Percentiles rank a stretch among this genome's conserved stretches.
Evolutionary conservation across 2,888 invertebrate genomes (phyloP).

Genomic region (Gisinianus flammeolus): DNA sequence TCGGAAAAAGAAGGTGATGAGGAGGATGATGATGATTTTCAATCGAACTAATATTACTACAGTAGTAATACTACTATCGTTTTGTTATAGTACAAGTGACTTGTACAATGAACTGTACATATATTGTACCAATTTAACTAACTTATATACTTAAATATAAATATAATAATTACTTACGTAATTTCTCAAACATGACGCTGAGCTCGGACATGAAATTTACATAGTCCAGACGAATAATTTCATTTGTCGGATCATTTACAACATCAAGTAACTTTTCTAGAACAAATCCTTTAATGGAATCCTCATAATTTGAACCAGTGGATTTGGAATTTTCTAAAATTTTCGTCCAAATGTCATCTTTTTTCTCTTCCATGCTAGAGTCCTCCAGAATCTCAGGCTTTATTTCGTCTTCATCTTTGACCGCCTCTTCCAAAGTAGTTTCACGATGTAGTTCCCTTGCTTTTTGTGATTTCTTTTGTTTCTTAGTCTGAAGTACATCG

Average conservation of each 20-base stretch:
- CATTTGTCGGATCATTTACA: conserved; percentile 36
- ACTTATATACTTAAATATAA: no score
- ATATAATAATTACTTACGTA: conserved; percentile 37
- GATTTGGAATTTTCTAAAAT: conserved; percentile 21
- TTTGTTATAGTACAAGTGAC: no score
- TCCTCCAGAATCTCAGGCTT: neutral
- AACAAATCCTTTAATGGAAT: conserved; percentile 18
- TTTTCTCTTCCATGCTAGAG: neutral
- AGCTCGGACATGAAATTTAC: conserved; percentile 50
- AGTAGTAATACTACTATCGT: no score
- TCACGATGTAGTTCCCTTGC: neutral
- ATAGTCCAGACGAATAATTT: conserved; percentile 23
- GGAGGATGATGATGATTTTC: no score
- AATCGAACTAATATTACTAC: no score
- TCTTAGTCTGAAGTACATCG: neutral
- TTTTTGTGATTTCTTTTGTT: conserved; percentile 1
- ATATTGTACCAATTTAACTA: no score
- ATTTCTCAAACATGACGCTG: conserved; percentile 50
- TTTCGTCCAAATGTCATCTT: conserved; percentile 20
- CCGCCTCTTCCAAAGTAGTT: neutral
- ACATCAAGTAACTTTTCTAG: conserved; percentile 36
- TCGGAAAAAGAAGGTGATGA: no score
- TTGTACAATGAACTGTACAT: no score
- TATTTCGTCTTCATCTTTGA: neutral
- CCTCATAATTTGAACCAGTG: conserved; percentile 33